Evolutionary conservation across 1,140 invertebrate species (phyloP).

Genomic region (Parapsyche elsis): DNA sequence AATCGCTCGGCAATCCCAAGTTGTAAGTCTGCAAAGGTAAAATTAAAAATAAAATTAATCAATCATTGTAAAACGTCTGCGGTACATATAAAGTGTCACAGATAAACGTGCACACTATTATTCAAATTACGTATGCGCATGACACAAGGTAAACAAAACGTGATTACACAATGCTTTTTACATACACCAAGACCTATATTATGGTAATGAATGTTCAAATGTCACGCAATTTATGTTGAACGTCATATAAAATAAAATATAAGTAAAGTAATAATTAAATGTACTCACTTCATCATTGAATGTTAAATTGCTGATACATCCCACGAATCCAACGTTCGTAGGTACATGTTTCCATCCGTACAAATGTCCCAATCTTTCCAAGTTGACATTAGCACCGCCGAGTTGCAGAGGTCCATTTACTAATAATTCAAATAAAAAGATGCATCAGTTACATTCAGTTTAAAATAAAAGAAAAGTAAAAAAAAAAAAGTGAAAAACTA

Average conservation of each 20-base stretch:
- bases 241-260: too few relatives aligned
- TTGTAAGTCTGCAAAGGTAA: conserved; percentile 74
- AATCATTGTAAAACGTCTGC: conserved; percentile 32
- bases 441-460: not conserved
- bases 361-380: conserved; percentile 68
- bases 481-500: not conserved
- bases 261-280: too few relatives aligned
- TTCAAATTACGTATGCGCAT: not conserved
- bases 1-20: conserved; percentile 77
- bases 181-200: too few relatives aligned
- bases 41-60: conserved; percentile 53
- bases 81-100: not conserved
- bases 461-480: not conserved
- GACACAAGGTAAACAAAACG: not conserved
- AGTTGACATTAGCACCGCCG: conserved; percentile 79
- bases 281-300: conserved; percentile 77
- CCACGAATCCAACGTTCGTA: conserved; percentile 76
- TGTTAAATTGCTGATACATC: conserved; percentile 88
- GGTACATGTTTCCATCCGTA: conserved; percentile 76
- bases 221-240: too few relatives aligned
- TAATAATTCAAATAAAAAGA: conserved; percentile 55
- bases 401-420: conserved; percentile 90
- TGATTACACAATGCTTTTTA: too few relatives aligned
- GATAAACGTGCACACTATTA: not conserved
- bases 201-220: too few relatives aligned